Base-by-base conservation (phyloP, 2,113 vertebrate genomes). In the Thalassoma bifasciatum region DNA sequence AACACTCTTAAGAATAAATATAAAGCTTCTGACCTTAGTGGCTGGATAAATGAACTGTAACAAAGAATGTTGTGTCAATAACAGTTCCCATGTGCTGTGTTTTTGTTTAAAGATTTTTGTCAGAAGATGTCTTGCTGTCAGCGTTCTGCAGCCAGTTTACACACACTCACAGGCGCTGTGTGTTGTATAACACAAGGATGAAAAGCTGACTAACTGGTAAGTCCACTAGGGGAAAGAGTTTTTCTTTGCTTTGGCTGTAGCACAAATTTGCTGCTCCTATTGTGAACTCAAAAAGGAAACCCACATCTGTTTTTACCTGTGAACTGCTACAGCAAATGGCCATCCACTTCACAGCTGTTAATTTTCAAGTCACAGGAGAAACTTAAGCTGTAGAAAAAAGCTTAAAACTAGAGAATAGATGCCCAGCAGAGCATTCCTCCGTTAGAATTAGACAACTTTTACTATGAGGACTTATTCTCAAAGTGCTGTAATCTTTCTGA, bases 141-240 rank as follows among this genome's bases (percentile, higher is more conserved):
- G 37, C 37, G 51, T 34, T 69, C 8, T 58, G 16, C n/a, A 30
- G 51, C 12, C 0, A 0, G 8, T 66, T 70, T 62, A n/a, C 11
- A 67, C 64, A 49, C 1, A 34, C 17, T 30, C 42, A 23, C 0
- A 36, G 34, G 10, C 53, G 34, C 14, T 58, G 21, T 10, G 6
- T 49, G n/a, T 61, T 74, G 11, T 53, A 4, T 9, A 16, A 62
- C 8, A 12, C 8, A 17, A 0, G 19, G 1, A 56, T 2, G 19
- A 51, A 50, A 84, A 73, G 54, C 22, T 23, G 70, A 70, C 14
- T 37, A 75, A 59, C 81, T 24, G 38, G 70, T 78, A 51, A 38
- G 12, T 38, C 37, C 50, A 69, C 49, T 26, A 9, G 5, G 63
- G 2, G 1, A 37, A 34, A 42, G 14, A 42, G 30, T 49, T 56